A percentile compares a stretch with the other conserved stretches of the same genome.
Evolutionary conservation across 2,888 invertebrate genomes (phyloP).

Genomic region (Aspidiotus rigidus): DNA sequence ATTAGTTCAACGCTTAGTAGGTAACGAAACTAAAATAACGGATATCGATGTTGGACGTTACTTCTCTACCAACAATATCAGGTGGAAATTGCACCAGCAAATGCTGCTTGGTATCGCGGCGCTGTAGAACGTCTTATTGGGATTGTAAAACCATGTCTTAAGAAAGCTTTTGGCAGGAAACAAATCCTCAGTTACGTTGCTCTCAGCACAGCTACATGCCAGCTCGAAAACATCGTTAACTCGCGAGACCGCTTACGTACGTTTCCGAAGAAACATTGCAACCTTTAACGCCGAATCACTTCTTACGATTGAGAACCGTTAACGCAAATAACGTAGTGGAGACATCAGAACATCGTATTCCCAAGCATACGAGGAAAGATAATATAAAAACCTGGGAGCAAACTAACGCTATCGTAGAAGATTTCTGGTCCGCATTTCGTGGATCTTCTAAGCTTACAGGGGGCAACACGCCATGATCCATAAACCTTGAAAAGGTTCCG

Average conservation of each 20-base stretch:
- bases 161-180: neutral
- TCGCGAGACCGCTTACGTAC: constrained; percentile 2
- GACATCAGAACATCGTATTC: no score
- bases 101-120: constrained; percentile 6
- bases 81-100: neutral
- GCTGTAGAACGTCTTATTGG: neutral
- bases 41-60: neutral
- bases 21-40: neutral
- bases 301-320: accelerated
- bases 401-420: no score
- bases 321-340: neutral
- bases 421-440: no score
- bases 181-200: neutral
- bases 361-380: no score
- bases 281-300: neutral
- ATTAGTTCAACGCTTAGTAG: neutral
- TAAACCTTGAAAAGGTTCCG: no score
- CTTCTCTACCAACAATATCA: neutral
- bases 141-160: neutral
- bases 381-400: no score
- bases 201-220: neutral
- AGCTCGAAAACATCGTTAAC: no score
- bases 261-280: neutral
- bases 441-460: no score
- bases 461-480: no score